These are phyloP conservation scores for Ursus arctos DNA, from an alignment of 2,113 vertebrate genomes.

Conservation along the genomic window DNA sequence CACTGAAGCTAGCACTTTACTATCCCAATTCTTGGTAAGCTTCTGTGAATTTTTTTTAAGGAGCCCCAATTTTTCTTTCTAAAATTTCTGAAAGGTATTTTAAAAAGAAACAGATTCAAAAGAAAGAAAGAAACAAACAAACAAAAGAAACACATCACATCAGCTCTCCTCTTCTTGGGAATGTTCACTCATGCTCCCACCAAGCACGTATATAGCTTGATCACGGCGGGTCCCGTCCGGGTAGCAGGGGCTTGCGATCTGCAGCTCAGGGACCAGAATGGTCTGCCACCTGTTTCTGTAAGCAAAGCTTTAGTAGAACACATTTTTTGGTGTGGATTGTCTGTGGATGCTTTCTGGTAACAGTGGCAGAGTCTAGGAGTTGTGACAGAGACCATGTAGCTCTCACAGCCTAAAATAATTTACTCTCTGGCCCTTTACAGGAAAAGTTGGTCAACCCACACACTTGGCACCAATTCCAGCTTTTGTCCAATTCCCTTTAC, in stretches of 20 bases:
- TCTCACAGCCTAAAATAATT: not conserved
- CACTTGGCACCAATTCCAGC: not conserved
- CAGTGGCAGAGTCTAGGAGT: not conserved
- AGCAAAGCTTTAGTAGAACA: not conserved
- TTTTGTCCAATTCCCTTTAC: not conserved
- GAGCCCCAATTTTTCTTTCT: not conserved
- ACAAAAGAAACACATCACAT: not conserved
- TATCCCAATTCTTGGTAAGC: not conserved
- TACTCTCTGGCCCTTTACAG: not conserved
- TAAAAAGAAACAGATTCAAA: not conserved
- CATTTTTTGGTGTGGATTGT: not conserved
- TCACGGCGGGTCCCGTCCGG: fast-evolving
- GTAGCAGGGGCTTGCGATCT: not conserved
- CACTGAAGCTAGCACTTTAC: not conserved
- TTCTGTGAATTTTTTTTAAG: not conserved
- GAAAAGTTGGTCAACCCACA: not conserved
- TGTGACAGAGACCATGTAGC: not conserved
- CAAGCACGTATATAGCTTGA: not conserved
- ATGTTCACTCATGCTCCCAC: not conserved
- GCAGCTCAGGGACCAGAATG: no score
- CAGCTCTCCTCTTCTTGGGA: not conserved
- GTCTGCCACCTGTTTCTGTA: not conserved
- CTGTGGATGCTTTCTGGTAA: not conserved
- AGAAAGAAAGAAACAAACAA: no score
- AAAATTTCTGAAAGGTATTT: not conserved